Evolutionary conservation across 2,113 vertebrate genomes (phyloP), one percentile per base, ranked within the genome.

Genomic region (Neomonachus schauinslandi): DNA sequence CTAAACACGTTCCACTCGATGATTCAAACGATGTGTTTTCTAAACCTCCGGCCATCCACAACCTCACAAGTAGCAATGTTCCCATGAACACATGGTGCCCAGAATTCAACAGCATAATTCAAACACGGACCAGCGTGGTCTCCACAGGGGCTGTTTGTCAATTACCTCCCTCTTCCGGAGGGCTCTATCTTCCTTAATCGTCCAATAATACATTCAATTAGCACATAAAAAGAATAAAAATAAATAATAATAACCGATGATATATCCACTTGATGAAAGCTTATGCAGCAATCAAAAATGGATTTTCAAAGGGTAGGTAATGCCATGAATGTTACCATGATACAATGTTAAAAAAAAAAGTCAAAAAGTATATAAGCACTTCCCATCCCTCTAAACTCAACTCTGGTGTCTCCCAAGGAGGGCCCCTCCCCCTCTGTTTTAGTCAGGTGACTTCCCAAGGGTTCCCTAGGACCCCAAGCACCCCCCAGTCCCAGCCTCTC

Each of bases 301-400:
- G 3, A 49, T 94, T 93, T 82, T 69, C 76, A 51, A 88, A 96
- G 51, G 28, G 26, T 46, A 74, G 13, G 26, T 65, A 59, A 82
- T 82, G 36, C 65, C 24, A 59, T 33, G 39, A 51, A 36, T 39
- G 39, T 39, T 39, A 39, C 94, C 82, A 91, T 76, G 26, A 79
- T 2, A 28, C 28, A 67, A 67, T 2, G 18, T 61, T 87, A 83
- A 55, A 57, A 55, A 21, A 36, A 36, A 14, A 53, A 67, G 26
- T 49, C 65, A 42, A 26, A 57, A 79, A 46, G 13, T 31, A 39
- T 7, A 76, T 4, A 31, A 36, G 26, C 18, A 39, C 59, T 85
- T 88, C 42, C 53, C 26, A 49, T 9, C 13, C 39, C 76, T 42
- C 36, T 19, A 2, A 16, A 42, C 5, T 51, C 55, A n/a, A 11